Conservation (phyloP, 2,797 vertebrate species). For the Oophaga sylvatica region DNA sequence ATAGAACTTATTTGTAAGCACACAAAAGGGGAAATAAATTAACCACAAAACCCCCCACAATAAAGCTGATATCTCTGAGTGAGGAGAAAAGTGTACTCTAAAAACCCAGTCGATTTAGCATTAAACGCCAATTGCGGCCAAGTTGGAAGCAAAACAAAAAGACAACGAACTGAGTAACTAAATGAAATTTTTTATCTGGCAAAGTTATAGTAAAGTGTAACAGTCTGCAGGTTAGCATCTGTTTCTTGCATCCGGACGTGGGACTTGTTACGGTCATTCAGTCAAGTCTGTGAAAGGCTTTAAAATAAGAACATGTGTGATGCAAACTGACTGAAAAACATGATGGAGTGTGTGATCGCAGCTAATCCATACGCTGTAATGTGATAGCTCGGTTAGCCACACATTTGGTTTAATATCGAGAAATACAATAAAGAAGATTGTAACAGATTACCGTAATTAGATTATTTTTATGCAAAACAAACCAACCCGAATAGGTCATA, state of each 20-base stretch:
- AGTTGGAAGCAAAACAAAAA: not conserved
- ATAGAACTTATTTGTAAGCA: not conserved
- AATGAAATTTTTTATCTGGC: not conserved
- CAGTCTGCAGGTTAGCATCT: not conserved
- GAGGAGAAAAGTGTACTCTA: too few species aligned
- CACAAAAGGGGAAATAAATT: not conserved
- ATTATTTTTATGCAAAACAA: not conserved
- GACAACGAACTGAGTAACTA: not conserved
- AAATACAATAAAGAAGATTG: not conserved
- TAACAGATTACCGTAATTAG: not conserved
- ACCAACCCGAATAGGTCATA: too few species aligned
- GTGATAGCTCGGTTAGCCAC: not conserved
- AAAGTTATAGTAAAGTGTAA: not conserved
- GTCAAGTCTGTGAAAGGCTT: not conserved
- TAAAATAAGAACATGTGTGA: slow-evolving; percentile 11
- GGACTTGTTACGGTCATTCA: not conserved
- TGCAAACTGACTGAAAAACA: not conserved
- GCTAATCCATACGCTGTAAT: not conserved
- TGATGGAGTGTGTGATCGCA: not conserved
- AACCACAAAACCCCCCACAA: too few species aligned
- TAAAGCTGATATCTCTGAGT: too few species aligned
- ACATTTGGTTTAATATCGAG: not conserved
- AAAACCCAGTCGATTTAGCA: too few species aligned
- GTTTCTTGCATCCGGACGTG: not conserved
- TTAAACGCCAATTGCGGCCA: too few species aligned